These are phyloP conservation scores for Hippopotamus amphibius DNA, from an alignment of 2,113 vertebrate genomes.

Conservation along the genomic window DNA sequence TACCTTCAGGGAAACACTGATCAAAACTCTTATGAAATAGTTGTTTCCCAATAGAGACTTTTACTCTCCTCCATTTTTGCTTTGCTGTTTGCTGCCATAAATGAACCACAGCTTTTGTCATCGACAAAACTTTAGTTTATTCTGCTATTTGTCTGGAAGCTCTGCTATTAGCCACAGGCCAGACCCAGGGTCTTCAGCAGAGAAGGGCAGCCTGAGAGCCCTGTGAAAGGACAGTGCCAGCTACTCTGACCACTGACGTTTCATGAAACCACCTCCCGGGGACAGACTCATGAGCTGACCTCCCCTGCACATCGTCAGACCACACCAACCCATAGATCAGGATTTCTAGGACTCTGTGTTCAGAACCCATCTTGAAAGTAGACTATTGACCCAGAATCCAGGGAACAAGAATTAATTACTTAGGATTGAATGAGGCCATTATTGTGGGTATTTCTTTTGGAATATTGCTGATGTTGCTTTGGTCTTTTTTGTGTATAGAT, in stretches of 20 bases:
- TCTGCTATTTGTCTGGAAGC: neutral
- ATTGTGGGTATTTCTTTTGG: neutral
- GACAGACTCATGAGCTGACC: no score
- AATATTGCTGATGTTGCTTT: neutral
- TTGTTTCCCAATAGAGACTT: neutral
- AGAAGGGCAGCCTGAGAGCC: no score
- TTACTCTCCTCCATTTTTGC: neutral
- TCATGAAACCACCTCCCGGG: neutral
- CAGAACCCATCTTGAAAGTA: neutral
- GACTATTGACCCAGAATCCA: no score
- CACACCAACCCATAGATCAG: rapidly evolving
- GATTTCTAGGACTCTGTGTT: neutral
- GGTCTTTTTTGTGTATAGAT: neutral
- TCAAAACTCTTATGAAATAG: neutral
- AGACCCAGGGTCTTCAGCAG: rapidly evolving
- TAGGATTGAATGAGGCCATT: neutral
- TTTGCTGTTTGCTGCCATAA: neutral
- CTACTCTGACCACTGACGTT: rapidly evolving
- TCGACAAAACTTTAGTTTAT: neutral
- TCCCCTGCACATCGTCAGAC: neutral
- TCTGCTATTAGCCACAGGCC: neutral
- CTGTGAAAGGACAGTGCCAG: neutral
- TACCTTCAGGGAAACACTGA: neutral
- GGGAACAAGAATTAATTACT: neutral
- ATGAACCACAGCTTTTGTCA: neutral